Conservation (phyloP, 2,113 vertebrate species). For the Felis catus region F.catus_Fca126_mat1.0 CM031417.1:81546501-81547000, state of each 20-base stretch:
- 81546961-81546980: constrained; percentile 25
- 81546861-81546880: background rate
- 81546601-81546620: constrained; percentile 42
- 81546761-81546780: constrained; percentile 46
- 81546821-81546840: constrained; percentile 38
- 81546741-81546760: constrained; percentile 22
- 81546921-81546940: constrained; percentile 48
- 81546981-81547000: constrained; percentile 5
- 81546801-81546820: constrained; percentile 44
- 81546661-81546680: background rate
- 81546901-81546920: constrained; percentile 11
- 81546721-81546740: background rate
- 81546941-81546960: constrained; percentile 40
- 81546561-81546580: background rate
- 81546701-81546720: constrained; percentile 23
- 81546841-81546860: constrained; percentile 52
- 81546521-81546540: background rate
- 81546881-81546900: background rate
- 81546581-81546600: background rate
- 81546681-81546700: constrained; percentile 50
- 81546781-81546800: constrained; percentile 31
- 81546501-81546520: constrained; percentile 41
- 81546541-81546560: background rate
- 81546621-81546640: constrained; percentile 34
- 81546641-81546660: constrained; percentile 14